These are phyloP conservation scores for Enteromius unitaeniatus DNA, from an alignment of 2,797 vertebrate species.

Conservation along the genomic window DNA sequence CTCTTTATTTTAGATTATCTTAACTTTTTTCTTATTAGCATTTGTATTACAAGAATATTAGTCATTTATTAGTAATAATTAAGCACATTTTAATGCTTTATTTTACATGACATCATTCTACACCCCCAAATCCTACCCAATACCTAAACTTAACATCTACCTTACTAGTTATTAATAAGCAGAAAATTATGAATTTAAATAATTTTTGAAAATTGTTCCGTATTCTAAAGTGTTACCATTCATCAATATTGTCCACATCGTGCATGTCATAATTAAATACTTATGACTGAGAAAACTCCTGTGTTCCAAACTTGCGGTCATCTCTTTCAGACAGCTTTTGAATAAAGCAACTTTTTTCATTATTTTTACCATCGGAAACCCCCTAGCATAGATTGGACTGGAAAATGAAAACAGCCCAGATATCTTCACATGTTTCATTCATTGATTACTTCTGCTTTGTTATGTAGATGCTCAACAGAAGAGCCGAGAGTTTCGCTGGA, in stretches of 20 bases:
- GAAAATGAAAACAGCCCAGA: slow-evolving; percentile 13
- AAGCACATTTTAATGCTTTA: too few relatives aligned
- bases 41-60: too few relatives aligned
- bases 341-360: neutral
- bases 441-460: slow-evolving; percentile 38
- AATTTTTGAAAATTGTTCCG: too few relatives aligned
- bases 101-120: too few relatives aligned
- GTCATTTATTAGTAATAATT: too few relatives aligned
- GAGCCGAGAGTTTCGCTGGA: neutral
- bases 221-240: too few relatives aligned
- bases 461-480: slow-evolving; percentile 32
- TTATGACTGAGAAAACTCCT: neutral
- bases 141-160: too few relatives aligned
- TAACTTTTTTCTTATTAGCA: too few relatives aligned
- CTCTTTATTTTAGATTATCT: too few relatives aligned
- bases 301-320: neutral
- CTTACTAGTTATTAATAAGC: too few relatives aligned
- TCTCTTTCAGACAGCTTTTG: neutral
- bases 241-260: neutral
- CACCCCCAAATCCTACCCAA: too few relatives aligned
- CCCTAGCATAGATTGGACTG: neutral
- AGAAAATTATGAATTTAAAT: too few relatives aligned
- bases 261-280: neutral
- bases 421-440: neutral
- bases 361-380: slow-evolving; percentile 15